Evolutionary conservation across 2,797 vertebrate genomes (phyloP), one percentile per base, ranked within the genome.

Genomic region (Gymnoscopelus braueri): DNA sequence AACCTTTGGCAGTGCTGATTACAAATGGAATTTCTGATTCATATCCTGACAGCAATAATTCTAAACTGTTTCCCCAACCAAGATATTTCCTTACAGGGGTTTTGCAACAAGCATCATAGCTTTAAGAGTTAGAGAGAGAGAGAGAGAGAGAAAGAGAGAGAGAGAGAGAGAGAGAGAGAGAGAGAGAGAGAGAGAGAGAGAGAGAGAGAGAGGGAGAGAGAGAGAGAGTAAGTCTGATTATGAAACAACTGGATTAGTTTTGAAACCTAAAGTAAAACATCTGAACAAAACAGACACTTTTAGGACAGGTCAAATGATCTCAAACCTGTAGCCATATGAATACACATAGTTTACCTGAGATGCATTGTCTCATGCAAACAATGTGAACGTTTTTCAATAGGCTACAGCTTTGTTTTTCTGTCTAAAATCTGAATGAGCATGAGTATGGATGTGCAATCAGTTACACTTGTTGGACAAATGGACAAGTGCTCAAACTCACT

Each of bases 21-120:
- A 9, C 5, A 49, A 49, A 49, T 13, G 13, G 48, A 49, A 49
- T 49, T 9, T 49, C 48, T 49, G 48, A 50, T 51, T 48, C n/a
- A 60, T 63, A 26, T 51, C 24, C 13, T 49, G 11, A 26, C 56
- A 61, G 29, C 23, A 48, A 48, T 35, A 13, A 68, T 54, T 69
- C 26, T 66, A 50, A 66, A 32, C 29, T 32, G 29, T 32, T 32
- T 32, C 32, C 32, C 32, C 32, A 35, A 35, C 32, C 1, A 35
- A 35, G 32, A 35, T 35, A 35, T 35, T 35, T 35, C 32, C 32
- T 35, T 35, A 35, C 32, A 35, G 32, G 50, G 14, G 53, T 26
- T 24, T 53, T 72, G 56, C 50, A 51, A 51, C 50, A 13, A 51
- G 32, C 6, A 32, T 32, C 19, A 32, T 32, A 49, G 13, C 13